Evolutionary conservation across 2,888 invertebrate species (phyloP), one percentile per base, ranked within the genome.

Genomic region (Tupiocoris notatus): DNA sequence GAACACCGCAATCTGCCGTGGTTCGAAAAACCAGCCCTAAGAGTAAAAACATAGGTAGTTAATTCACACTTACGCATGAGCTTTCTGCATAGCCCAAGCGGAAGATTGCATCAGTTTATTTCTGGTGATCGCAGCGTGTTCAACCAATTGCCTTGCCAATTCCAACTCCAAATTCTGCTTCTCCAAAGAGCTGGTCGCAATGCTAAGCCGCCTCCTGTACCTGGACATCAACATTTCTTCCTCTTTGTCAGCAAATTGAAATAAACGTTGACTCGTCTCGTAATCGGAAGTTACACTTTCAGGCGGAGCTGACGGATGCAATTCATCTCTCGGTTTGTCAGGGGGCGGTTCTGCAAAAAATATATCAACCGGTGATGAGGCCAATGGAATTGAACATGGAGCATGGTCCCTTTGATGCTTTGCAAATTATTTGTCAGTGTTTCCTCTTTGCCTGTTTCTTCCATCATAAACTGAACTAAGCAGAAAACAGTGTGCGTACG

Each of bases 101-200:
- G 78, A 77, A 2, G 77, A 64, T n/a, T 67, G 61, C 20, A 78
- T 73, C 16, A 79, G 56, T 58, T 64, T 75, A 25, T 79, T 79
- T 39, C 78, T 70, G 7, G 66, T 74, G 22, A 79, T 68, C 12
- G 79, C 70, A n/a, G 68, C 75, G 23, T 79, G 78, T 63, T 79
- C 79, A 22, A 79, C 77, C 22, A 79, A 64, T 25, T 79, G 75
- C 56, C 77, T 64, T 9, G 79, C 79, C 62, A 79, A 62, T 71
- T 79, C 78, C 70, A 79, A 54, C 24, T 79, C 79, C 25, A 78
- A 74, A 54, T 79, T 78, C 56, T 78, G 79, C 59, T 75, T 79
- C 20, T 78, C 78, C 21, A 75, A 54, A 21, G 73, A 75, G 58
- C 74, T 75, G 7, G 79, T 74, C 16, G 79, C 78, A 18, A 75